Evolutionary conservation across 2,797 vertebrate species (phyloP), one percentile per base, ranked within the genome.

Genomic region (Enteromius radiatus): DNA sequence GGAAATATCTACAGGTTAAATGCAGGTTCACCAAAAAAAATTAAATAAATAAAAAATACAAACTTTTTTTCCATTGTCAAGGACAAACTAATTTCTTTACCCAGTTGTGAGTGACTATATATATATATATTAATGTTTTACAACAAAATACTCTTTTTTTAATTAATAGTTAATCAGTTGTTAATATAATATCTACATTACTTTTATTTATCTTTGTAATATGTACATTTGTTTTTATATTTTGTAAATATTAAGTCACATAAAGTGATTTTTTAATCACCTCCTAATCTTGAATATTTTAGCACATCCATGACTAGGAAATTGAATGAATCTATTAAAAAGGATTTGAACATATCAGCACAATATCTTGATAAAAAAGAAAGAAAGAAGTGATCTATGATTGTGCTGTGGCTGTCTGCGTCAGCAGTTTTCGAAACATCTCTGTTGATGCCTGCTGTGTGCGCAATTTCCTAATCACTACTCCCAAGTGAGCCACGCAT

Each of bases 391-490:
- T 47, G 41, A 65, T 78, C 28, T 65, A 14, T 31, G 4, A 63
- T 78, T 52, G 21, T 23, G 38, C 28, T n/a, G 61, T 5, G 5
- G 28, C 15, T 23, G 17, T 5, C 59, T 47, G 17, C 3, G 0
- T 65, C 21, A 41, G 45, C 31, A 28, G 14, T 79, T 67, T 79
- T 15, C 5, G 3, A 61, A 76, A 76, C 47, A 33, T 52, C 19
- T n/a, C 70, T 33, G 28, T 73, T 56, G 73, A 23, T 74, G 21
- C 70, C n/a, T 69, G 61, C 61, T 74, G 43, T 74, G 54, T 79
- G 63, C 17, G 19, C 36, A 3, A 10, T 61, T 73, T 43, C 59
- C 63, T 78, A 74, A 68, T 81, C 71, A 64, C 80, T 21, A 19
- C 41, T 81, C 41, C 68, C 76, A 83, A 68, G 63, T 79, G 31